Conservation (phyloP, 2,113 vertebrate species). For the Alouatta palliata region DNA sequence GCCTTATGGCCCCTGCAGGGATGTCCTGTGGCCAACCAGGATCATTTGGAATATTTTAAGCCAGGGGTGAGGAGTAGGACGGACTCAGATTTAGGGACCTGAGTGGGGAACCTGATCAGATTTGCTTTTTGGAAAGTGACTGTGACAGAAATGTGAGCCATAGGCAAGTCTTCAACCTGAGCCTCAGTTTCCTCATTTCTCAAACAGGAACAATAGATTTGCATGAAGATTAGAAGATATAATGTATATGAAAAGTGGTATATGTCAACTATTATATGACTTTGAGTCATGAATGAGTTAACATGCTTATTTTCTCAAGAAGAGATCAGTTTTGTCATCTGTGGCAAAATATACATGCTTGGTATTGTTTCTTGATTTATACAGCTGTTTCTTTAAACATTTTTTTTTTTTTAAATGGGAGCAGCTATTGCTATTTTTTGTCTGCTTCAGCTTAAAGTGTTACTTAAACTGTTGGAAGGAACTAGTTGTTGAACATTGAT, state of each 20-base stretch:
- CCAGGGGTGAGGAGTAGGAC: neutral
- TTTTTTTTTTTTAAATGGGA: neutral
- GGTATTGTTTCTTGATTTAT: neutral
- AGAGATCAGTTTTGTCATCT: neutral
- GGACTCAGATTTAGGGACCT: neutral
- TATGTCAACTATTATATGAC: neutral
- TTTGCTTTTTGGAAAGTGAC: neutral
- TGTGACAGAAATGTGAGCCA: neutral
- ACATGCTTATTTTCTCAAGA: neutral
- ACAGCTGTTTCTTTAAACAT: neutral
- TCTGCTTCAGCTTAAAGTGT: conserved; percentile 1
- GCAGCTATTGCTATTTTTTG: neutral
- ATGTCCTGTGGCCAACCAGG: neutral
- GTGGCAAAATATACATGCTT: neutral
- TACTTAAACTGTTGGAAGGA: neutral
- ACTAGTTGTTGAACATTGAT: neutral
- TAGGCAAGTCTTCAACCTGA: neutral
- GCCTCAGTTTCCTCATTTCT: neutral
- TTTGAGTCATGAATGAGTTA: neutral
- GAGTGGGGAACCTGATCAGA: neutral
- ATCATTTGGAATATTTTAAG: neutral
- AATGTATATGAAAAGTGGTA: neutral
- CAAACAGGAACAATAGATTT: neutral
- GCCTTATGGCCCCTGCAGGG: neutral
- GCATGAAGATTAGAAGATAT: neutral